phyloP scores from a whole-genome alignment of 2,113 vertebrate species.

The Triplophysa tibetana region DNA sequence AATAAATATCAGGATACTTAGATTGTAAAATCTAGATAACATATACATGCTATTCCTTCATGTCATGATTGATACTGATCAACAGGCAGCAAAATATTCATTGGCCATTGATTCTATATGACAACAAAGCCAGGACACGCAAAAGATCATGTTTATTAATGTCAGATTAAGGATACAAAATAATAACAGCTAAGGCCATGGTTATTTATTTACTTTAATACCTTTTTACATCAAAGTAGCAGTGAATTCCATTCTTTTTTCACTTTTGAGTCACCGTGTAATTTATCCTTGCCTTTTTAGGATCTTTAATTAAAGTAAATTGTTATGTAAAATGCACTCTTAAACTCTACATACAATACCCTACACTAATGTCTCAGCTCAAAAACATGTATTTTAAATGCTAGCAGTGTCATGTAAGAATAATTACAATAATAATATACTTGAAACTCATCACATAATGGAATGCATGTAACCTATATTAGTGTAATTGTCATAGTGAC shows the following conservation, averaged over 20 bases:
- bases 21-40: too few relatives aligned
- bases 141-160: conserved; percentile 47
- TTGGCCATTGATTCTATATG: neutral
- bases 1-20: too few relatives aligned
- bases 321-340: neutral
- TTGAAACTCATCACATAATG: conserved; percentile 20
- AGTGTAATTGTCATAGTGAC: too few relatives aligned
- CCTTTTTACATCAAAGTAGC: neutral
- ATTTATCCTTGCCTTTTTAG: neutral
- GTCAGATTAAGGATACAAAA: conserved; percentile 39
- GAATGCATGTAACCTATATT: conserved; percentile 24
- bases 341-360: too few relatives aligned
- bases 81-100: neutral
- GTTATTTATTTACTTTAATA: neutral
- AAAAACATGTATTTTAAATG: neutral
- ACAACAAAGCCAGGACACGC: conserved; percentile 29
- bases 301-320: neutral
- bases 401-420: neutral
- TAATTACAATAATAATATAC: conserved; percentile 13
- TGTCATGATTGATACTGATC: neutral
- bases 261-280: neutral
- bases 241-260: neutral
- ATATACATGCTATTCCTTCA: too few relatives aligned
- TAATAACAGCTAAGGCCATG: conserved; percentile 42
- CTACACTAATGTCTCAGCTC: conserved; percentile 1